These are phyloP conservation scores for Pangasianodon hypophthalmus DNA, from an alignment of 2,113 vertebrate genomes.

Conservation along the genomic window DNA sequence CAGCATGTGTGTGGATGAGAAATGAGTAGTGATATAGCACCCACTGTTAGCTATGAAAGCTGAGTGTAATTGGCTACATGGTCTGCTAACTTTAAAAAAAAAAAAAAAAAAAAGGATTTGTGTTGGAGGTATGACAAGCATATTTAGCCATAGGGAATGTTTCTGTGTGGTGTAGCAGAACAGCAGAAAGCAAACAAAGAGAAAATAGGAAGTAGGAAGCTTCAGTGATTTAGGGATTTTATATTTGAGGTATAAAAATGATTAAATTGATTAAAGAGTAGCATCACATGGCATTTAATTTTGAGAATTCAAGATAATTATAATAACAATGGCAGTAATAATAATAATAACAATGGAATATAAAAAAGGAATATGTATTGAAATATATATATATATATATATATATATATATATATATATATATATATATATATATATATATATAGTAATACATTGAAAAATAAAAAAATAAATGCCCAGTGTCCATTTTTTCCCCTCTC, in stretches of 20 bases:
- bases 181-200: slow-evolving; percentile 28
- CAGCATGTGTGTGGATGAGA: not conserved
- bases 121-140: slow-evolving; percentile 40
- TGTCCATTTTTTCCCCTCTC: slow-evolving; percentile 50
- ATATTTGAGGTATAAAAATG: not conserved
- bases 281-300: not conserved
- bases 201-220: not conserved
- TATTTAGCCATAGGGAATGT: slow-evolving; percentile 32
- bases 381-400: too few relatives aligned
- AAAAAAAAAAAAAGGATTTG: slow-evolving; percentile 37
- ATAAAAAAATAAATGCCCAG: slow-evolving; percentile 43
- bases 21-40: not conserved
- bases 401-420: too few relatives aligned
- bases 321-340: not conserved
- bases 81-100: slow-evolving; percentile 45
- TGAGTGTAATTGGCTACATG: slow-evolving; percentile 45
- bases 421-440: too few relatives aligned
- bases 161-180: slow-evolving; percentile 12
- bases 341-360: not conserved
- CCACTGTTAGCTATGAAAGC: slow-evolving; percentile 40
- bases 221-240: not conserved
- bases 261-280: not conserved
- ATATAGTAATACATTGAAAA: too few relatives aligned
- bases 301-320: not conserved
- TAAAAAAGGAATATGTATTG: not conserved